Conservation (phyloP, 2,797 vertebrate species). For the Anas bernieri region DNA sequence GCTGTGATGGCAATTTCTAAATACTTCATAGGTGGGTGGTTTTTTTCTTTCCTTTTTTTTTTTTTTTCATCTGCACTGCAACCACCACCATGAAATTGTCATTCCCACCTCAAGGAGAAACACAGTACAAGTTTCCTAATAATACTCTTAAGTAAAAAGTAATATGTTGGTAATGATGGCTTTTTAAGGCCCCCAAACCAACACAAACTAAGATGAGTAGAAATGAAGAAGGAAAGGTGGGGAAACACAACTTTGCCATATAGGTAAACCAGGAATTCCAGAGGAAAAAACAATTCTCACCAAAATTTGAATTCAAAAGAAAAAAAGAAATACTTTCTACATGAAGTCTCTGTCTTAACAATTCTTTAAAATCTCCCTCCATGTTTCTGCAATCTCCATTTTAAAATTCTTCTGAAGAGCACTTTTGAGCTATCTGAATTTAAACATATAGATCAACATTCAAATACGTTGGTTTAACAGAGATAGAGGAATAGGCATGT, state of each 20-base stretch:
- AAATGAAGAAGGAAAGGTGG: constrained; percentile 49
- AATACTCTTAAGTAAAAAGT: constrained; percentile 56
- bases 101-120: constrained; percentile 55
- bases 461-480: rapidly evolving
- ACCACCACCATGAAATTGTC: constrained; percentile 21
- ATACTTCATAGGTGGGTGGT: neutral
- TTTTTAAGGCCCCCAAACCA: constrained; percentile 58
- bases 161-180: constrained; percentile 7
- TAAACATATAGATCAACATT: neutral
- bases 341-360: neutral
- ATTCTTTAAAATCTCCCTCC: neutral
- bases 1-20: constrained; percentile 26
- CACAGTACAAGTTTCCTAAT: constrained; percentile 47
- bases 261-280: neutral
- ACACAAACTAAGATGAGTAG: constrained; percentile 20
- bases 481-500: rapidly evolving
- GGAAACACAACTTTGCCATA: neutral
- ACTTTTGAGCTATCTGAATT: neutral
- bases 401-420: neutral
- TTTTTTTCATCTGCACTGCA: neutral
- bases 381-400: neutral
- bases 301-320: neutral
- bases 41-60: constrained; percentile 24
- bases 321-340: neutral
- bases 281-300: neutral